Evolutionary conservation across 2,888 invertebrate species (phyloP).

Genomic region (Lasius fuliginosus): DNA sequence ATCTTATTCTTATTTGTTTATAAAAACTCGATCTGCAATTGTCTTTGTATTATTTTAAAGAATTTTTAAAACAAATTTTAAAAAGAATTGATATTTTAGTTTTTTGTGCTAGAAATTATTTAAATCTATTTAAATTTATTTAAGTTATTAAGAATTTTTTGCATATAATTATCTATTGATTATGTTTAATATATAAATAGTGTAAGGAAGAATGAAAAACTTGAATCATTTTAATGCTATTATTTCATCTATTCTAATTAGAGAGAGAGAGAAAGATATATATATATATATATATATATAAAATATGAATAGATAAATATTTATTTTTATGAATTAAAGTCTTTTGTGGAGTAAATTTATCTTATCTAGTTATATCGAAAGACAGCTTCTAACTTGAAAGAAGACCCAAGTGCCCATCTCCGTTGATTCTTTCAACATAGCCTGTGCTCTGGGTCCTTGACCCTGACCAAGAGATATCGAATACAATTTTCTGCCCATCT

Average conservation of each 20-base stretch:
- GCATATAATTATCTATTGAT: not conserved
- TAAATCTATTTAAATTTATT: not conserved
- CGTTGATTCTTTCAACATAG: constrained; percentile 91
- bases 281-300: not conserved
- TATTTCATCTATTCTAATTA: not conserved
- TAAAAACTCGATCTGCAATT: not conserved
- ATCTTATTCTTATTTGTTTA: not conserved
- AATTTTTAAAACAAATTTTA: not conserved
- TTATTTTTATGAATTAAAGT: not conserved
- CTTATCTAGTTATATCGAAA: not conserved
- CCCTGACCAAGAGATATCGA: constrained; percentile 96
- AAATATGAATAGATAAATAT: not conserved
- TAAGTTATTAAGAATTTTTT: not conserved
- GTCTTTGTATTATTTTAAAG: not conserved
- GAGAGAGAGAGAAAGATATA: not conserved
- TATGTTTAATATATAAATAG: not conserved
- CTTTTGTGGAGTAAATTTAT: not conserved
- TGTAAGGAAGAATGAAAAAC: not conserved
- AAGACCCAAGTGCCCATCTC: constrained; percentile 96
- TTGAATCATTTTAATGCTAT: not conserved
- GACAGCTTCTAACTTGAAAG: constrained; percentile 89
- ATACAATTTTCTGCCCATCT: constrained; percentile 91
- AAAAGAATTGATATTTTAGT: not conserved
- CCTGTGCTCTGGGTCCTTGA: constrained; percentile 94
- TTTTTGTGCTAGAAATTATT: not conserved